Evolutionary conservation across 2,797 vertebrate genomes (phyloP), one percentile per base, ranked within the genome.

Genomic region (Sebastes kiyomatsui): DNA sequence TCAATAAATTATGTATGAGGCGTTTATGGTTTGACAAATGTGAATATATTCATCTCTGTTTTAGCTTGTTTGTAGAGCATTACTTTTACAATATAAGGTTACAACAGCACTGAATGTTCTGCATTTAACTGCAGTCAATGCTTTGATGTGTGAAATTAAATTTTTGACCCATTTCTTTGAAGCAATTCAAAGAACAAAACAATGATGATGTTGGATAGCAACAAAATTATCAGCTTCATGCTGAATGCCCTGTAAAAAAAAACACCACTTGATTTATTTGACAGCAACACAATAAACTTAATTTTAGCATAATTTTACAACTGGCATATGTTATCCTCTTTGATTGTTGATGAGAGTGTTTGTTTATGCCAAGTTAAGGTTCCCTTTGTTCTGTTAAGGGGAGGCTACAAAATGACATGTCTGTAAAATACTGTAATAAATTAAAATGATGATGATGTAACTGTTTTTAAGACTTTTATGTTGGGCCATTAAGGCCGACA

Each of bases 391-490:
- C 42, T 70, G 22, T 60, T 61, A 13, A 38, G 38, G 76, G 75
- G 25, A 83, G 67, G 54, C 60, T 56, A 67, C 60, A 79, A 54
- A 82, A 81, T 65, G 52, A 72, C 71, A 82, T 35, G 54, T 82
- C 68, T 59, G 33, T 60, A 68, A 80, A 86, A 67, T 74, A 61
- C n/a, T 52, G 55, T 33, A 80, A 77, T 87, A 60, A 32, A 79
- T 83, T 66, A 61, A 84, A 79, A 82, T 56, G 23, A 71, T 78
- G 70, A 81, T 81, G 77, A 88, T 71, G 83, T 86, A 61, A 90
- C 72, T 27, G 28, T 75, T 82, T 86, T 61, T 55, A 49, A 35
- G 69, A 65, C 61, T 84, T 90, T 87, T 55, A 78, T 79, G 72
- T 46, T 22, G 25, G 35, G 23, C 71, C 82, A 80, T 84, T 81